Percentiles rank a stretch among this genome's conserved stretches.
Conservation (phyloP, 2,888 invertebrate species). For the Synergus gifuensis region DNA sequence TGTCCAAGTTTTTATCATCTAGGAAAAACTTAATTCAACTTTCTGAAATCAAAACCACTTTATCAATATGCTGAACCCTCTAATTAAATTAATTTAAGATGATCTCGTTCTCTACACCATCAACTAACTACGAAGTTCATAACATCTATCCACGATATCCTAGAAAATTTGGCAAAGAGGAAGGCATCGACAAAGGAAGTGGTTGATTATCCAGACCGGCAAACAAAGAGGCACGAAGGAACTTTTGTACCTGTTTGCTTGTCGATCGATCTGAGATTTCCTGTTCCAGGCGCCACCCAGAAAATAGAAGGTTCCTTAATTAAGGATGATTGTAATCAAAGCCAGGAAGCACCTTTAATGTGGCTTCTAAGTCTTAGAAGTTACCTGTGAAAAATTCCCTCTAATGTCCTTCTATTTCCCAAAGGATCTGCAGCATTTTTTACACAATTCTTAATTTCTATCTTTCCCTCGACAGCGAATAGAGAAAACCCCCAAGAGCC, state of each 20-base stretch:
- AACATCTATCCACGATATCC: background rate
- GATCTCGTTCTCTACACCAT: background rate
- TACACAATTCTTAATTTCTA: background rate
- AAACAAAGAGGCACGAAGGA: slow-evolving; percentile 5
- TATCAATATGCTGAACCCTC: background rate
- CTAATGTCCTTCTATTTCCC: background rate
- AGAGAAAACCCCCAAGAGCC: slow-evolving; percentile 30
- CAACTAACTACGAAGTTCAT: background rate
- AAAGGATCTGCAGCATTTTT: background rate
- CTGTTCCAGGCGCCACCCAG: slow-evolving; percentile 4
- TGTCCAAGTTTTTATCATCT: background rate
- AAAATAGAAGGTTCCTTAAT: background rate
- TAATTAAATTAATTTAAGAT: background rate
- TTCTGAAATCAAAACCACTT: background rate
- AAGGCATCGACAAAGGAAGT: slow-evolving; percentile 25
- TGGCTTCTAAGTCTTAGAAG: background rate
- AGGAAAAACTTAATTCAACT: background rate
- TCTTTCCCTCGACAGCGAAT: background rate
- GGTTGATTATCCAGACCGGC: background rate
- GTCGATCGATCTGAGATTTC: slow-evolving; percentile 8
- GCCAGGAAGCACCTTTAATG: background rate
- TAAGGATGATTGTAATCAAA: slow-evolving; percentile 15
- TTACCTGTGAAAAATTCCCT: background rate
- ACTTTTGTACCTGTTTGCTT: slow-evolving; percentile 33
- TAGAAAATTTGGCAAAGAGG: slow-evolving; percentile 2